Base-by-base conservation (phyloP, 2,888 invertebrate species). In the Sphecodes monilicornis region DNA sequence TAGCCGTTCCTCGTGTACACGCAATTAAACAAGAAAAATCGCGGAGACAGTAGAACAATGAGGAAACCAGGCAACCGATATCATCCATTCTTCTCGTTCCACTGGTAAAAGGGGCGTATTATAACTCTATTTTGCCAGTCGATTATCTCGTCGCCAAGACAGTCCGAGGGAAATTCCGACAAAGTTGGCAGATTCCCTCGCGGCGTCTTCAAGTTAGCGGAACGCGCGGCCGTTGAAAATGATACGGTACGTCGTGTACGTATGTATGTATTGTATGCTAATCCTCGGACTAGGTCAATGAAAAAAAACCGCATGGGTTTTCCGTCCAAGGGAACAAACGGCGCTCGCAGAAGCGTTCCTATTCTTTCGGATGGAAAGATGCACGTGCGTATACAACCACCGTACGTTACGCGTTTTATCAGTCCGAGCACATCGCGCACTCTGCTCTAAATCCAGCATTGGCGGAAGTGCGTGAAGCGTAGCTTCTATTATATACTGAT, bases 401-500 rank as follows among this genome's bases (percentile, higher is more conserved):
- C 32, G 57, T 41, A 46, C 26, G 76, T 46, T 50, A 50, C 26
- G 41, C n/a, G 76, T 57, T 90, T 90, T 50, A 89, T 89, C 84
- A 85, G 80, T 80, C 85, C 76, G 36, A 50, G 82, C 85, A 71
- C 87, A 88, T 85, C 86, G 72, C 69, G 41, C 74, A 66, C 84
- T 84, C 50, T 50, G 88, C 85, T 90, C 88, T 91, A 85, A 90
- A 90, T 90, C 84, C 85, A 89, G 82, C 84, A 86, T 89, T 86
- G 82, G 82, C 90, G 90, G 91, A 90, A 90, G 90, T 90, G 90
- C 90, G 91, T 89, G 87, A 85, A 91, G 79, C 84, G 78, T 87
- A 78, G 73, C 73, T 81, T 81, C 83, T 82, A 78, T 84, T 81
- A 85, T 88, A 80, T 80, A 84, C 78, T 85, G 90, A 91, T 90